Evolutionary conservation across 2,888 invertebrate genomes (phyloP), one percentile per base, ranked within the genome.

Genomic region (Theretra japonica): DNA sequence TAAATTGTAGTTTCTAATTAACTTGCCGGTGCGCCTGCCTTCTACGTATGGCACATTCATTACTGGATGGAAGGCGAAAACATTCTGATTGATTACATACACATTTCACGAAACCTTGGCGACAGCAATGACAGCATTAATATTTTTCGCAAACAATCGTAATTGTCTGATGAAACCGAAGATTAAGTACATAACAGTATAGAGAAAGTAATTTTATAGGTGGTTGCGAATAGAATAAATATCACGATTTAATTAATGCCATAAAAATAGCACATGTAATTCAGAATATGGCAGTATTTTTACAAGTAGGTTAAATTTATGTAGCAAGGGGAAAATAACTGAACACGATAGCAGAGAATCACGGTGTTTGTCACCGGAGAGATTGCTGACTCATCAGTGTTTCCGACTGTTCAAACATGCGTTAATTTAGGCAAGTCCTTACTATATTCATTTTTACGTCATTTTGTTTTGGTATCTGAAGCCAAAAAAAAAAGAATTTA

Each of bases 71-170:
- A 65, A 65, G 41, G 48, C 65, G 21, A 65, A 65, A 65, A 65
- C 65, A 48, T 48, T 62, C 60, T 70, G 60, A 70, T 70, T 70
- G 60, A 70, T 62, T 70, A 69, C 65, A 23, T 69, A 70, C 60
- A 62, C 53, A 25, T 62, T 28, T 50, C 60, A 70, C 50, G 57
- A 59, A 53, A 53, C 70, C 60, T 53, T 53, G 28, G 28, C 53
- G 60, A 65, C 65, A 65, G 48, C 41, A 62, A 48, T 25, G 65
- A 19, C 65, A 48, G 41, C 23, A 17, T 48, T 21, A 23, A 48
- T 48, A 41, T 23, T 6, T n/a, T 41, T 15, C 41, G 23, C 48
- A 65, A 48, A 65, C 48, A 15, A 23, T 21, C 23, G n/a, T 6
- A 53, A 53, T 53, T 5, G 5, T 4, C 19, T n/a, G 17, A 5